phyloP scores from a whole-genome alignment of 37 sponge, comb jelly and placozoan species.

The Oopsacas minuta region DNA sequence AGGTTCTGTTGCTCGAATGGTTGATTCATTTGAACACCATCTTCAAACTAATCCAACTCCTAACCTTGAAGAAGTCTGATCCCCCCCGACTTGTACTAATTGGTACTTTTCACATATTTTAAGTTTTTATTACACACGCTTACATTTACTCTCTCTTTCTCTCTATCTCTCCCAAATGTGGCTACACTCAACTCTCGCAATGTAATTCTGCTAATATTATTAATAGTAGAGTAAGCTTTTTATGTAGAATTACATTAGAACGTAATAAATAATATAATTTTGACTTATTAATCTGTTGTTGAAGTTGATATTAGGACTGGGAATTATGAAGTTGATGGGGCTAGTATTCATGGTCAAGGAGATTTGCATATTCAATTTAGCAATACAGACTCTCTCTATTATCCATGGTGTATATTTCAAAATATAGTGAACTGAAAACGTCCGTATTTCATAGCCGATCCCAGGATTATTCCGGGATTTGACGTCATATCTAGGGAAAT shows the following conservation, averaged over 20 bases:
- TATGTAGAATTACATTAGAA: neutral
- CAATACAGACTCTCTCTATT: too few relatives aligned
- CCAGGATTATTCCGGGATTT: too few relatives aligned
- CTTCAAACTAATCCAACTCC: neutral
- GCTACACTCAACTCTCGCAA: neutral
- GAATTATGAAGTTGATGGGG: too few relatives aligned
- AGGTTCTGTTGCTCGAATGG: neutral
- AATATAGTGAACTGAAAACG: too few relatives aligned
- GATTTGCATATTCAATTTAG: too few relatives aligned
- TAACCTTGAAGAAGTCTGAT: neutral
- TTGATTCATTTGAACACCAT: neutral
- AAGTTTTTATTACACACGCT: neutral
- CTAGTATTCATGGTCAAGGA: too few relatives aligned
- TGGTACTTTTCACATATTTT: neutral
- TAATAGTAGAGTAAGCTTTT: neutral
- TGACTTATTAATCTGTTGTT: neutral
- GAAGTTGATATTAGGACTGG: neutral
- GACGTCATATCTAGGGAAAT: too few relatives aligned
- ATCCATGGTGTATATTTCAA: too few relatives aligned
- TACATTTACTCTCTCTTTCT: neutral
- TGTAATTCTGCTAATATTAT: neutral
- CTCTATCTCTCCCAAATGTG: neutral
- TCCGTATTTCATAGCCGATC: too few relatives aligned
- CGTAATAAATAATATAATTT: neutral
- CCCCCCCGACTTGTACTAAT: too few relatives aligned